Conservation (phyloP, 35 echinoderm and acorn worm species). For the Amphiura filiformis region DNA sequence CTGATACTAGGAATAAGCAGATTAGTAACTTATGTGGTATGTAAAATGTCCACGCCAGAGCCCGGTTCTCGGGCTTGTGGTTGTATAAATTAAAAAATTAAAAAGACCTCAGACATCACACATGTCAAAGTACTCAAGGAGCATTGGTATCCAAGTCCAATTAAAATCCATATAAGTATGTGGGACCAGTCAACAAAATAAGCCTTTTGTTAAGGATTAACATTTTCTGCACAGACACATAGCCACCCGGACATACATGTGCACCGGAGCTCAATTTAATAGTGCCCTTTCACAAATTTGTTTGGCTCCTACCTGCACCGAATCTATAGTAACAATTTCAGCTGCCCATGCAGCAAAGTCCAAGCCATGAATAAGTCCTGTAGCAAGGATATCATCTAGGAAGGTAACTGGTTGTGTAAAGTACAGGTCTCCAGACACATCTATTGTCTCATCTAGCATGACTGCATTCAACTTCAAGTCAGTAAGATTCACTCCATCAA, state of each 20-base stretch:
- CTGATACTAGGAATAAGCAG: too few relatives aligned
- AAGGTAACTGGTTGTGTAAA: background rate
- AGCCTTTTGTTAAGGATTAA: background rate
- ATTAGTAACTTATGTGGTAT: too few relatives aligned
- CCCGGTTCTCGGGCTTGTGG: too few relatives aligned
- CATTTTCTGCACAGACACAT: background rate
- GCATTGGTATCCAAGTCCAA: too few relatives aligned
- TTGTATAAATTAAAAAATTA: too few relatives aligned
- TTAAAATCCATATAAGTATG: background rate
- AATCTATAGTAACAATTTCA: background rate
- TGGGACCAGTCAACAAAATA: background rate
- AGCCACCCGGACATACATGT: background rate
- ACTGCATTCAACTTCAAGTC: background rate
- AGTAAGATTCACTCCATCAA: background rate
- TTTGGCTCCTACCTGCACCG: background rate
- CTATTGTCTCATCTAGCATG: background rate
- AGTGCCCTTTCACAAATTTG: background rate
- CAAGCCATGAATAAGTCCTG: background rate
- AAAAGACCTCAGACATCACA: too few relatives aligned
- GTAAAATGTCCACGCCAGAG: too few relatives aligned
- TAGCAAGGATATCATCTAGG: background rate
- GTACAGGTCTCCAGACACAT: background rate
- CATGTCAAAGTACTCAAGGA: too few relatives aligned
- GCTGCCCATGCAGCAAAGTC: background rate
- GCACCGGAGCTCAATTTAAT: background rate